A percentile compares a stretch with the other conserved stretches of the same genome.
Evolutionary conservation across 2,888 invertebrate species (phyloP).

Genomic region (Drosophila mettleri): DNA sequence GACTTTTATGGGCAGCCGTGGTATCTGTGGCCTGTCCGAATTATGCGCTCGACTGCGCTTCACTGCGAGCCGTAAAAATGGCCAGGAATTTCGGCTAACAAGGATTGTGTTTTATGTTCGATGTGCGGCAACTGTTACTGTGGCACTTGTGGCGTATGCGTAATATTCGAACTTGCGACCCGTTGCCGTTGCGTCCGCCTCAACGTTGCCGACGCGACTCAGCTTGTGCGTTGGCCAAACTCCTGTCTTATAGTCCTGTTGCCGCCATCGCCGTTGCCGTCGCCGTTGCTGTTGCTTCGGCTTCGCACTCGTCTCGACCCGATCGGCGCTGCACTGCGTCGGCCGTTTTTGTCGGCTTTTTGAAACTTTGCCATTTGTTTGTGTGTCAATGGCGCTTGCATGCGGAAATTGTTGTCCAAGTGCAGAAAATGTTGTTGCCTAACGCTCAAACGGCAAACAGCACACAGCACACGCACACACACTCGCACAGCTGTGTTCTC

Average conservation of each 20-base stretch:
- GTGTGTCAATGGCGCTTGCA: conserved; percentile 36
- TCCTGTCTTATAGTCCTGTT: conserved; percentile 68
- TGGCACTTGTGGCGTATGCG: conserved; percentile 61
- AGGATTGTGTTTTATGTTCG: conserved; percentile 33
- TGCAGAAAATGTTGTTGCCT: conserved; percentile 41
- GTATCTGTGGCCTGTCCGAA: conserved; percentile 15
- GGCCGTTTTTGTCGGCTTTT: conserved; percentile 41
- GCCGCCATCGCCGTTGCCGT: conserved; percentile 30
- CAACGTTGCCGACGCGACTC: conserved; percentile 75
- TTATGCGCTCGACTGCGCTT: conserved; percentile 4
- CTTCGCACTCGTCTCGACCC: conserved; percentile 34
- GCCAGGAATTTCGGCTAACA: conserved; percentile 59
- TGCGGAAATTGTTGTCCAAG: conserved; percentile 68
- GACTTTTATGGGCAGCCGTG: conserved; percentile 65
- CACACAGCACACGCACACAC: conserved; percentile 1
- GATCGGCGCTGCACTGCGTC: conserved; percentile 47
- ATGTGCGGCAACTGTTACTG: conserved; percentile 30
- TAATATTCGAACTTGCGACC: conserved; percentile 33
- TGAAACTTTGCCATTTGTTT: conserved; percentile 26
- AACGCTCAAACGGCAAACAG: conserved; percentile 21
- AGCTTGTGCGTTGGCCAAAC: conserved; percentile 44
- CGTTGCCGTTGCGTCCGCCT: conserved; percentile 53
- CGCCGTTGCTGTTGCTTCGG: conserved; percentile 40
- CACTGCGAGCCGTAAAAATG: conserved; percentile 39
- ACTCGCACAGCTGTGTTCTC: conserved; percentile 39